Evolutionary conservation across 2,113 vertebrate species (phyloP), one percentile per base, ranked within the genome.

Genomic region (Vimba vimba): DNA sequence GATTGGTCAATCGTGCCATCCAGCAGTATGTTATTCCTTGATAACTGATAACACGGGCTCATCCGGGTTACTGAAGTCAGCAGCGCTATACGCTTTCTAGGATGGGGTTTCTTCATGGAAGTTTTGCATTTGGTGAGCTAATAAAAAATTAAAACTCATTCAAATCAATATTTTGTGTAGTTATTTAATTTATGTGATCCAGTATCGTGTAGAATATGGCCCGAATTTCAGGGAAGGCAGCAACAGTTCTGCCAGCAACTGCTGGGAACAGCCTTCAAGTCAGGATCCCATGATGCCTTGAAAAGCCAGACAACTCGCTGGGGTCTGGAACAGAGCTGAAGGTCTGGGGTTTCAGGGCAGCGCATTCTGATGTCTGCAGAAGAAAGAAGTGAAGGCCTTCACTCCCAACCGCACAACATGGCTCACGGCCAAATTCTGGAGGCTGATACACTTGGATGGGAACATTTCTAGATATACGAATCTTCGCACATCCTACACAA

Each of bases 401-500:
- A 17, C 12, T 79, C 17, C 45, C 25, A 69, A 82, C 27, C 10
- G 27, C 62, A 69, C 64, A 69, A 33, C 43, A 50, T 69, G 62
- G 79, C 79, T 68, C 25, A 52, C 0, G 45, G 79, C 25, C 79
- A 68, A 52, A 68, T 82, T 69, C 45, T 33, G 79, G 62, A 68
- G 79, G 79, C 60, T 69, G 79, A 66, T 68, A 66, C 47, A 55
- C 60, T 69, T 69, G 62, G 62, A 27, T 55, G 45, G 11, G 27
- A 82, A 68, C 76, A 33, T 30, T 66, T 82, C 80, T 66, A 82
- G 64, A 66, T 82, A 69, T 69, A 82, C 2, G 45, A 69, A 68
- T 69, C 80, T 52, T 82, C 45, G 6, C 80, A 82, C 80, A 82
- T 82, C 80, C 62, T 82, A 82, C 80, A 69, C 80, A 50, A 82